A percentile compares a stretch with the other conserved stretches of the same genome.
These are phyloP conservation scores for Sylvietta virens DNA, from an alignment of 2,113 vertebrate species.

Conservation along the genomic window DNA sequence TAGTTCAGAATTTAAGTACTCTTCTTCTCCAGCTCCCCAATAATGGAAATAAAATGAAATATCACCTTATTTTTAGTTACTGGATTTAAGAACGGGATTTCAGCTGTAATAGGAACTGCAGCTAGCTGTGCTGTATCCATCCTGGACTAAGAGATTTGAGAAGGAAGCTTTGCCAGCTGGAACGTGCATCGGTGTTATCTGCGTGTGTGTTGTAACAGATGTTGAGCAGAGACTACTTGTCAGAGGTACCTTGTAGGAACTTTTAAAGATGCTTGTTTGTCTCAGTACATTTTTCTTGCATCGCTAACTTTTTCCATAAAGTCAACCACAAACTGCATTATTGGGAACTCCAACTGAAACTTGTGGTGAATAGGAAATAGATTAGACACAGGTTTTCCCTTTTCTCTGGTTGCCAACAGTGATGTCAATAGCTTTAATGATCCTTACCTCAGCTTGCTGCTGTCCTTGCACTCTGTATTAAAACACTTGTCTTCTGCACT, in stretches of 20 bases:
- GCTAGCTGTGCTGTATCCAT: neutral
- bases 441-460: conserved; percentile 65
- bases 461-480: neutral
- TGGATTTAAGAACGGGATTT: conserved; percentile 32
- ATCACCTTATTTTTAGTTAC: conserved; percentile 19
- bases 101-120: neutral
- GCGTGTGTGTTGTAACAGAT: conserved; percentile 43
- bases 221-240: conserved; percentile 33
- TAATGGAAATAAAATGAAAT: conserved; percentile 28
- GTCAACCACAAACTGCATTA: conserved; percentile 66
- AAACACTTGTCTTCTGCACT: conserved; percentile 10
- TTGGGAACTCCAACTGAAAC: conserved; percentile 69
- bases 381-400: conserved; percentile 82
- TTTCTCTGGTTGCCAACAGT: conserved; percentile 71
- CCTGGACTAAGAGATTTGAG: neutral
- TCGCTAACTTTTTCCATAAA: conserved; percentile 72
- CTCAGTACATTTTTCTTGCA: conserved; percentile 63
- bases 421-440: conserved; percentile 75
- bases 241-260: conserved; percentile 17
- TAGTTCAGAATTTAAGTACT: neutral
- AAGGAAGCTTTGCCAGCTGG: conserved; percentile 27
- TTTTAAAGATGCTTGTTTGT: conserved; percentile 51
- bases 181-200: neutral
- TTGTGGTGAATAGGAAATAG: conserved; percentile 73
- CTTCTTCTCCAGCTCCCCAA: neutral